phyloP scores from a whole-genome alignment of 2,113 vertebrate genomes.

The Boleophthalmus pectinirostris region DNA sequence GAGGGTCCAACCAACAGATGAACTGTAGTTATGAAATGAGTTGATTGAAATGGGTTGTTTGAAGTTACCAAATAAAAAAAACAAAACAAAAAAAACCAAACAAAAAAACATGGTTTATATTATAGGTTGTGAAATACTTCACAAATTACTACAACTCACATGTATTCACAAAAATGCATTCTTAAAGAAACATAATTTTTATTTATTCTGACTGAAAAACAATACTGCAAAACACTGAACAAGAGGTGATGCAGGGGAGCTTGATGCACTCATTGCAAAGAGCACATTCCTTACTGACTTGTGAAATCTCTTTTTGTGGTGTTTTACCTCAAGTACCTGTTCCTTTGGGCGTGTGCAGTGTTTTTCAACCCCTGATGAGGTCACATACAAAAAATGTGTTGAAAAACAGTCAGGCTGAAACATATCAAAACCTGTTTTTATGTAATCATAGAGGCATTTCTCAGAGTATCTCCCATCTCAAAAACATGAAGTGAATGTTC shows the following conservation, averaged over 20 bases:
- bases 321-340: slow-evolving; percentile 78
- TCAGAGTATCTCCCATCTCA: slow-evolving; percentile 44
- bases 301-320: slow-evolving; percentile 51
- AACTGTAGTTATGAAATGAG: too few relatives aligned
- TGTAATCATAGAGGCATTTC: slow-evolving; percentile 75
- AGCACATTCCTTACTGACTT: slow-evolving; percentile 26
- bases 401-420: slow-evolving; percentile 94
- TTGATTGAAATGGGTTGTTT: too few relatives aligned
- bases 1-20: too few relatives aligned
- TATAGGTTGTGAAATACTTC: too few relatives aligned
- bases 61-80: too few relatives aligned
- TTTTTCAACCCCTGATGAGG: slow-evolving; percentile 78
- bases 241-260: neutral
- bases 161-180: neutral
- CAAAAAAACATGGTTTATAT: too few relatives aligned
- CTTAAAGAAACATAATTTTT: neutral
- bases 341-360: slow-evolving; percentile 86
- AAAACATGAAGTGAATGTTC: slow-evolving; percentile 52
- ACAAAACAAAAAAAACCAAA: too few relatives aligned
- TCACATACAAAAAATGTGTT: slow-evolving; percentile 94
- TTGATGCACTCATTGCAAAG: slow-evolving; percentile 12
- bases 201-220: too few relatives aligned
- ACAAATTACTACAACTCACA: too few relatives aligned
- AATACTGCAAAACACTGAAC: neutral
- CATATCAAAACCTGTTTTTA: slow-evolving; percentile 92